phyloP scores from a whole-genome alignment of 2,113 vertebrate genomes.

The Microcebus ravelobensis region DNA sequence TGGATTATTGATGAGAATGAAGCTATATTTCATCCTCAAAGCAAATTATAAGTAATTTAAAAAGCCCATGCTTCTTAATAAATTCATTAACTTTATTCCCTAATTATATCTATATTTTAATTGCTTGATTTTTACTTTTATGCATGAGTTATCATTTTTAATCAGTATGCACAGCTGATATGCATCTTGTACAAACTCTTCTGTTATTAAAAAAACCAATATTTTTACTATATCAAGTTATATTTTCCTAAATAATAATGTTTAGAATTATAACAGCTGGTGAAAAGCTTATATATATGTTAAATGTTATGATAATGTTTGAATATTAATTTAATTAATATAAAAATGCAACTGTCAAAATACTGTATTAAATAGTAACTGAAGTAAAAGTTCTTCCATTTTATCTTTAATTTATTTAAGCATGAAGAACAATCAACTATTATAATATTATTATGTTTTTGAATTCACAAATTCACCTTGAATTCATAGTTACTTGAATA shows the following conservation, averaged over 20 bases:
- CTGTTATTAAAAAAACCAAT: not conserved
- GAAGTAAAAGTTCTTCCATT: constrained; percentile 32
- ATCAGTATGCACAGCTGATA: not conserved
- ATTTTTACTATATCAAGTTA: not conserved
- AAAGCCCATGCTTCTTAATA: not conserved
- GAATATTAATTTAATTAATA: constrained; percentile 40
- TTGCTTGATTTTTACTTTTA: not conserved
- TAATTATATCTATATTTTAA: not conserved
- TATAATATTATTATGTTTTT: not conserved
- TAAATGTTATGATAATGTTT: not conserved
- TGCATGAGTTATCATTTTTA: not conserved
- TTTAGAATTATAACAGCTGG: not conserved
- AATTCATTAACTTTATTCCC: not conserved
- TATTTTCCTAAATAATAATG: constrained; percentile 3
- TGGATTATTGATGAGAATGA: not conserved
- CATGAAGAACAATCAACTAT: not conserved
- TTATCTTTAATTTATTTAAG: not conserved
- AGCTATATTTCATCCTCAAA: constrained; percentile 27
- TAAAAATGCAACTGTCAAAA: constrained; percentile 24
- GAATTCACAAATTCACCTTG: not conserved
- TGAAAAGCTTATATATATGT: constrained; percentile 22
- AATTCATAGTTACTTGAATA: not conserved
- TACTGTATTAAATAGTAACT: not conserved
- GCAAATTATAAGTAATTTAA: constrained; percentile 1
- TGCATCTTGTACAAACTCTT: not conserved